A percentile compares a stretch with the other conserved stretches of the same genome.
Evolutionary conservation across 2,888 invertebrate genomes (phyloP).

Genomic region (Lasioglossum villosulum): DNA sequence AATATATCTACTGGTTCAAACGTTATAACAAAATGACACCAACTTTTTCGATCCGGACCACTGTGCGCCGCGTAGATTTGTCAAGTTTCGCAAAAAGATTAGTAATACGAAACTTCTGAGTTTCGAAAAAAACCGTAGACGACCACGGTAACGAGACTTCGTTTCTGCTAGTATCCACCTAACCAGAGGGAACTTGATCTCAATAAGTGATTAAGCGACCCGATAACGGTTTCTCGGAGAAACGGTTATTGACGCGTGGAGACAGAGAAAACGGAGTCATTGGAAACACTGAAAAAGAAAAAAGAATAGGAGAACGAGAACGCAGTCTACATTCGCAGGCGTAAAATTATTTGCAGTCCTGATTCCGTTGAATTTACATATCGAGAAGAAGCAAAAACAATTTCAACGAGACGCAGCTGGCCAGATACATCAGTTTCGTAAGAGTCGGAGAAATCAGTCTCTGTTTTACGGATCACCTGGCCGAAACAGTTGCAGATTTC

Average conservation of each 20-base stretch:
- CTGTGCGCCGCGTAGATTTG: too few relatives aligned
- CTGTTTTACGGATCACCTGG: conserved; percentile 63
- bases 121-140: conserved; percentile 25
- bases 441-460: conserved; percentile 46
- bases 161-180: conserved; percentile 56
- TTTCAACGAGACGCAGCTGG: conserved; percentile 8
- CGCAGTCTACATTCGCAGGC: not conserved
- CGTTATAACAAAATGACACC: too few relatives aligned
- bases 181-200: conserved; percentile 63
- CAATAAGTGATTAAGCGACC: conserved; percentile 70
- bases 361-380: conserved; percentile 22
- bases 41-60: too few relatives aligned
- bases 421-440: conserved; percentile 38
- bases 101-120: not conserved
- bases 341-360: conserved; percentile 25
- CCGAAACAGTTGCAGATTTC: conserved; percentile 72
- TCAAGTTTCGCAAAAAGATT: not conserved
- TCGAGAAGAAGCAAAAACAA: not conserved
- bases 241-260: conserved; percentile 75
- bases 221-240: conserved; percentile 77
- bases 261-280: conserved; percentile 45
- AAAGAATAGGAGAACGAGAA: conserved; percentile 35
- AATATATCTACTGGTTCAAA: too few relatives aligned
- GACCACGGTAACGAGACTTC: conserved; percentile 18
- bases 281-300: conserved; percentile 27